These are phyloP conservation scores for Flexamia atlantica DNA, from an alignment of 2,888 invertebrate species.

Conservation along the genomic window DNA sequence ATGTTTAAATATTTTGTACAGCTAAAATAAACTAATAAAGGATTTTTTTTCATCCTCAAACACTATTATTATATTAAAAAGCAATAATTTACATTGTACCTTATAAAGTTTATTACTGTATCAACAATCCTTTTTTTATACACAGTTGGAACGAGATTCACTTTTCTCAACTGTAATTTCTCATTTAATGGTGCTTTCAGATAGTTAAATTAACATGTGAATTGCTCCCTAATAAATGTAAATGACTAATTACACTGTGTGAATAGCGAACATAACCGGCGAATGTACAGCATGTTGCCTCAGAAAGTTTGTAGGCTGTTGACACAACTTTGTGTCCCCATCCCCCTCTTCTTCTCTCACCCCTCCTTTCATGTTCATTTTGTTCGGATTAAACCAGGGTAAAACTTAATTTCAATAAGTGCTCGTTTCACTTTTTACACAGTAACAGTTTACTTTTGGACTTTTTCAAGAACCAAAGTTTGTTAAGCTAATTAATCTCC, in stretches of 20 bases:
- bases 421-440: slow-evolving; percentile 53
- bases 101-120: too few relatives aligned
- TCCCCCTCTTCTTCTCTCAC: not conserved
- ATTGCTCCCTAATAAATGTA: slow-evolving; percentile 33
- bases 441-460: slow-evolving; percentile 56
- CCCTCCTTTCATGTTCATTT: slow-evolving; percentile 61
- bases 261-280: slow-evolving; percentile 52
- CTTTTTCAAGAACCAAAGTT: slow-evolving; percentile 59
- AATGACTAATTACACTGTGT: slow-evolving; percentile 38
- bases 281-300: slow-evolving; percentile 46
- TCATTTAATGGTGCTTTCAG: slow-evolving; percentile 24
- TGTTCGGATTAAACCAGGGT: slow-evolving; percentile 59
- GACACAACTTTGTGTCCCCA: not conserved
- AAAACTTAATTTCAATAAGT: slow-evolving; percentile 64
- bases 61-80: too few relatives aligned
- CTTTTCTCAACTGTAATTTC: slow-evolving; percentile 9
- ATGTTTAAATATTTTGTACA: too few relatives aligned
- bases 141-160: too few relatives aligned
- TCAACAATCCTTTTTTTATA: too few relatives aligned
- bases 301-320: slow-evolving; percentile 53
- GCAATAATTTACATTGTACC: too few relatives aligned
- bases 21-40: too few relatives aligned
- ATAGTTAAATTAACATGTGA: slow-evolving; percentile 46
- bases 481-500: slow-evolving; percentile 59
- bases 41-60: too few relatives aligned